phyloP scores from a whole-genome alignment of 1,140 invertebrate species.

The Doryteuthis pealeii region DNA sequence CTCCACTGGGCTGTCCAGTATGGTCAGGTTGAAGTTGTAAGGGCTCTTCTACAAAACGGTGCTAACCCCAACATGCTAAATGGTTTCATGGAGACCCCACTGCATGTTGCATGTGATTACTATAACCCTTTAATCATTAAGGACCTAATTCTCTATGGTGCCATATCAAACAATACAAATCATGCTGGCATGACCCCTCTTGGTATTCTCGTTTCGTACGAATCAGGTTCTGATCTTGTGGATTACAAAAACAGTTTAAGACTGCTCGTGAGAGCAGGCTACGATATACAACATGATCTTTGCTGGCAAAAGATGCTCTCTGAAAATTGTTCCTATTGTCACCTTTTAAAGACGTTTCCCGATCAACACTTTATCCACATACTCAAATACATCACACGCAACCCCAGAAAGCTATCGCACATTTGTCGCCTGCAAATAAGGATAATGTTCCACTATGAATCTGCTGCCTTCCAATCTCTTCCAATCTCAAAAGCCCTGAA shows the following conservation, averaged over 20 bases:
- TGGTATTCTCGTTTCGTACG: neutral
- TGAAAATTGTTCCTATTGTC: neutral
- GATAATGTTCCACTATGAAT: neutral
- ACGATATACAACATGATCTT: slow-evolving; percentile 1
- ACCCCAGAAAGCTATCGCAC: neutral
- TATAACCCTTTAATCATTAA: neutral
- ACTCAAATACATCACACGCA: neutral
- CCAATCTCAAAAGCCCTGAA: neutral
- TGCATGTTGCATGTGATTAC: slow-evolving; percentile 12
- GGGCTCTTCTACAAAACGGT: neutral
- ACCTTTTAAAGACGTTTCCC: neutral
- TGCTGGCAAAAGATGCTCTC: neutral
- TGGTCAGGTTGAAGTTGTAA: neutral
- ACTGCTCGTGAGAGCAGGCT: neutral
- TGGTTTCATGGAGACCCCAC: neutral
- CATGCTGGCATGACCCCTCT: slow-evolving; percentile 1
- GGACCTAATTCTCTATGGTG: slow-evolving; percentile 1
- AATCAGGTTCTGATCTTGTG: neutral
- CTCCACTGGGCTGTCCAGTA: neutral
- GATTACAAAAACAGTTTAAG: neutral
- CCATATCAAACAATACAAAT: slow-evolving; percentile 1
- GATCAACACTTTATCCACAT: neutral
- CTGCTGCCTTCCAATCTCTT: neutral
- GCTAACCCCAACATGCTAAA: neutral
- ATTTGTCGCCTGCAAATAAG: neutral